Conservation (phyloP, 1,140 invertebrate genomes). For the Aphaenogaster rudis region DNA sequence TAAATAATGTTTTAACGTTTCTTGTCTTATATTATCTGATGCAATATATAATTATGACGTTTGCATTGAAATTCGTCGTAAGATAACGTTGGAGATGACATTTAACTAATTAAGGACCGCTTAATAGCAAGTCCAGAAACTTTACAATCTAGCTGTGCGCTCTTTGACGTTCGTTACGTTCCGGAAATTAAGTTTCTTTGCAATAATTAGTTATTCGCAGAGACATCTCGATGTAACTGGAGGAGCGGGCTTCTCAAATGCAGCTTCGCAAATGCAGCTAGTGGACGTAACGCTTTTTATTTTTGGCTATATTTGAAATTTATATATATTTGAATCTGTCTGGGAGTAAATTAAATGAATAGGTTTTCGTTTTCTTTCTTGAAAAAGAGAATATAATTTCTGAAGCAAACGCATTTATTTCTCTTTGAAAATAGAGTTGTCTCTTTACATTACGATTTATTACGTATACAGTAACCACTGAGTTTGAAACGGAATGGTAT, state of each 20-base stretch:
- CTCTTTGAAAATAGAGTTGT: not conserved
- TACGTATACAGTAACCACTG: conserved; percentile 6
- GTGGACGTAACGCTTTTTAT: not conserved
- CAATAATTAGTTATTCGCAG: conserved; percentile 50
- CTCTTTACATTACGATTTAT: conserved; percentile 27
- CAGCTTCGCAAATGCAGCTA: not conserved
- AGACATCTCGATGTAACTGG: not conserved
- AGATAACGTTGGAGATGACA: conserved; percentile 30
- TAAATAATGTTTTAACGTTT: conserved; percentile 40
- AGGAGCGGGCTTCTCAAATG: not conserved
- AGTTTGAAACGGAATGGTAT: conserved; percentile 36
- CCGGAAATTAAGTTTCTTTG: conserved; percentile 52
- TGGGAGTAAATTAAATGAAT: not conserved
- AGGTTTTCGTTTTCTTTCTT: not conserved
- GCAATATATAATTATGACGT: conserved; percentile 22
- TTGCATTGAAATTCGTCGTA: conserved; percentile 6
- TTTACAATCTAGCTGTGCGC: conserved; percentile 6
- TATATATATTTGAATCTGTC: not conserved
- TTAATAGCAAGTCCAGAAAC: conserved; percentile 10
- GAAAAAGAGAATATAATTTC: not conserved
- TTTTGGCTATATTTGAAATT: not conserved
- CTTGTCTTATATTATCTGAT: not conserved
- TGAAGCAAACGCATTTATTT: not conserved
- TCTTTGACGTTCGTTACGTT: conserved; percentile 41
- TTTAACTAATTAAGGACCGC: conserved; percentile 51